A percentile compares a stretch with the other conserved stretches of the same genome.
phyloP scores from a whole-genome alignment of 2,888 invertebrate genomes.

The Coleophora deauratella region DNA sequence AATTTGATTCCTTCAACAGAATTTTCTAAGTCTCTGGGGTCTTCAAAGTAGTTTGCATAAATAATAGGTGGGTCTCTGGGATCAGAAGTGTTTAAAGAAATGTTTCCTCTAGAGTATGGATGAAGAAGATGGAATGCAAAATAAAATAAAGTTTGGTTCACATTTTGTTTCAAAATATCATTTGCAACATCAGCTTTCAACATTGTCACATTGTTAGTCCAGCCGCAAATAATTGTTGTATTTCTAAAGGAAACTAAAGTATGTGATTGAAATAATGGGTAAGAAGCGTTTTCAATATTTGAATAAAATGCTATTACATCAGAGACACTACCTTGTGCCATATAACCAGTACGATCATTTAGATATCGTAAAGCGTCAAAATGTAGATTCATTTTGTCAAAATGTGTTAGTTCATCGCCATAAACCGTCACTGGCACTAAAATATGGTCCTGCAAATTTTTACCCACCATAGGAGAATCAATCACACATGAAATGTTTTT shows the following conservation, averaged over 20 bases:
- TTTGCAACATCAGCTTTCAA: neutral
- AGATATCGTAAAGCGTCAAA: slow-evolving; percentile 60
- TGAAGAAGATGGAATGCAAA: neutral
- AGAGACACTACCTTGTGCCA: slow-evolving; percentile 59
- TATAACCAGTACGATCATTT: slow-evolving; percentile 59
- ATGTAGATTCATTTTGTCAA: slow-evolving; percentile 23
- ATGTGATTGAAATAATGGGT: neutral
- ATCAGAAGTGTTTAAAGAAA: slow-evolving; percentile 57
- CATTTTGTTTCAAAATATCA: neutral
- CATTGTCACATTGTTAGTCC: neutral
- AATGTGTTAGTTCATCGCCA: slow-evolving; percentile 30
- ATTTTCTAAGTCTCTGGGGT: slow-evolving; percentile 51
- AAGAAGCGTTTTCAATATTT: slow-evolving; percentile 50
- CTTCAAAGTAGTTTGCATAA: slow-evolving; percentile 76
- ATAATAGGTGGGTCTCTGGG: slow-evolving; percentile 76
- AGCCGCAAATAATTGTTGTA: neutral
- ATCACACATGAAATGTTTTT: slow-evolving; percentile 43
- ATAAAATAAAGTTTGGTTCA: neutral
- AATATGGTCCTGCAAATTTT: slow-evolving; percentile 71
- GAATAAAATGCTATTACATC: slow-evolving; percentile 48
- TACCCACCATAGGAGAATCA: slow-evolving; percentile 60
- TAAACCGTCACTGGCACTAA: slow-evolving; percentile 44
- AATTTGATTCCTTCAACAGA: slow-evolving; percentile 34
- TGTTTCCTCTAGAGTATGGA: neutral
- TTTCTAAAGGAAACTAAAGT: neutral